These are phyloP conservation scores for Porites australiensis DNA, from an alignment of 64 coral and sea anemone genomes.

Conservation along the genomic window DNA sequence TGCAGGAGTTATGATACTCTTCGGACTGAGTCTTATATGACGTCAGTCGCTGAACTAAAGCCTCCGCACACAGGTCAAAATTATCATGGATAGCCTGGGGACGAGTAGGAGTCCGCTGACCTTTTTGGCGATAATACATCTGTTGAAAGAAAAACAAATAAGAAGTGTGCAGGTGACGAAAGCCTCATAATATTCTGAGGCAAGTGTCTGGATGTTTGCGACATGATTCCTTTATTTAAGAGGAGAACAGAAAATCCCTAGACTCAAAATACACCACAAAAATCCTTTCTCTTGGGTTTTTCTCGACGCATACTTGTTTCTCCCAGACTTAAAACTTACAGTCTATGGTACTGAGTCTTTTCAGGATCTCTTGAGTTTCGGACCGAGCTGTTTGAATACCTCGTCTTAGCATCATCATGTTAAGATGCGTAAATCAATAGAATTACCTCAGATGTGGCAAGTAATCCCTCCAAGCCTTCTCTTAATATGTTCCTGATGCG, in stretches of 20 bases:
- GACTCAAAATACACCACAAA: no score
- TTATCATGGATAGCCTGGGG: conserved; percentile 97
- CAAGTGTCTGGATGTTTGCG: no score
- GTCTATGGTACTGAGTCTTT: no score
- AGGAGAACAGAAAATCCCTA: no score
- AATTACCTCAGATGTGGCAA: conserved; percentile 91
- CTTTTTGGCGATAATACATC: conserved; percentile 98
- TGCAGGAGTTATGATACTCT: conserved; percentile 98
- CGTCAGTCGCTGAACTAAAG: conserved; percentile 79
- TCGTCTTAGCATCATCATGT: neutral
- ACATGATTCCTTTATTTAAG: no score
- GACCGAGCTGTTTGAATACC: no score
- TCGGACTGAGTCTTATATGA: conserved; percentile 96
- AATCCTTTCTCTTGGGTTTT: no score
- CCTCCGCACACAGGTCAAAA: conserved; percentile 87
- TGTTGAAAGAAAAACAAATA: conserved; percentile 7
- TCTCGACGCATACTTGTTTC: no score
- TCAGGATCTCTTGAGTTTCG: no score
- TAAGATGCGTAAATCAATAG: neutral
- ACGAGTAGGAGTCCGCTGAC: conserved; percentile 80
- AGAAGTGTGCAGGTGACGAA: neutral
- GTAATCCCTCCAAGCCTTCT: conserved; percentile 89
- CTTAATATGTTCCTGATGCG: conserved; percentile 85
- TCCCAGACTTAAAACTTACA: no score
- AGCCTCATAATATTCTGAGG: no score